These are phyloP conservation scores for Dissostichus mawsoni DNA, from an alignment of 2,113 vertebrate species.

Conservation along the genomic window DNA sequence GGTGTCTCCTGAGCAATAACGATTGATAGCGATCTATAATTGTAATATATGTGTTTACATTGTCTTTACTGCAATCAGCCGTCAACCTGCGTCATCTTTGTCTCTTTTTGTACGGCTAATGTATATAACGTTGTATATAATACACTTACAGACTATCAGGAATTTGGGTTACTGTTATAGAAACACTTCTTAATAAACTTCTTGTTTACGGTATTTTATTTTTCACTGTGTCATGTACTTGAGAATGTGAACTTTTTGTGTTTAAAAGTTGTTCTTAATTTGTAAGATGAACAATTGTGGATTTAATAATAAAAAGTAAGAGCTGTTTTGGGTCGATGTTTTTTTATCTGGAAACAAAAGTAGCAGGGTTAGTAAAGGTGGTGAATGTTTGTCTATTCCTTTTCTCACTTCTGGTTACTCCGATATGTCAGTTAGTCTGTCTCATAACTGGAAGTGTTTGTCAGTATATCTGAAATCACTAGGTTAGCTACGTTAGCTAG, in stretches of 20 bases:
- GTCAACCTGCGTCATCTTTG: background rate
- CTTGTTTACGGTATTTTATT: conserved; percentile 28
- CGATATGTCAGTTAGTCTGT: too few species aligned
- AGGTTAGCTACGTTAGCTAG: too few species aligned
- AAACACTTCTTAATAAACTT: background rate
- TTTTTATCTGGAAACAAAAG: background rate
- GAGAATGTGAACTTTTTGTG: conserved; percentile 65
- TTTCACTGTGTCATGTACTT: conserved; percentile 34
- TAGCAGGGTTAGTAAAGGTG: too few species aligned
- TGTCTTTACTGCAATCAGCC: conserved; percentile 11
- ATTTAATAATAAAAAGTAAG: conserved; percentile 59
- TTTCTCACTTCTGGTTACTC: too few species aligned
- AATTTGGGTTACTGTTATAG: conserved; percentile 37
- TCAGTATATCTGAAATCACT: too few species aligned
- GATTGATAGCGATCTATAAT: background rate
- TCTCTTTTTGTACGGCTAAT: background rate
- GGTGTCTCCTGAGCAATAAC: conserved; percentile 29
- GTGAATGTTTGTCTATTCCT: background rate
- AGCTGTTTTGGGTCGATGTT: background rate
- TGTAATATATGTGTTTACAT: background rate
- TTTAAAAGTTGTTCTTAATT: conserved; percentile 32
- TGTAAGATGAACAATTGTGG: conserved; percentile 37
- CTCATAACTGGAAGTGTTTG: too few species aligned
- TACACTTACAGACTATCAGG: conserved; percentile 2
- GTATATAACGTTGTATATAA: conserved; percentile 31